phyloP scores from a whole-genome alignment of 2,797 vertebrate species.

The Xenopus petersii region DNA sequence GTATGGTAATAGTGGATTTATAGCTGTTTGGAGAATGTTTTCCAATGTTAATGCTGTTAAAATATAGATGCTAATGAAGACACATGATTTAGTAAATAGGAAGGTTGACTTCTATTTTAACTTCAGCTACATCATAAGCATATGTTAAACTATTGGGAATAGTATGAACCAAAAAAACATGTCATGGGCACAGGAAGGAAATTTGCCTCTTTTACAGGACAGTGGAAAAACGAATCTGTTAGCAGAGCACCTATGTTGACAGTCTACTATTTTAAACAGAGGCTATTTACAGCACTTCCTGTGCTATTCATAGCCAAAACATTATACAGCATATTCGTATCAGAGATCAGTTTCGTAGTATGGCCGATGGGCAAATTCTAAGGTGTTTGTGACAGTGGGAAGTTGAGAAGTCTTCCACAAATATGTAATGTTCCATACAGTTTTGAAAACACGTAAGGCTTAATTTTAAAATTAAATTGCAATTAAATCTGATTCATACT shows the following conservation, averaged over 20 bases:
- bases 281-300: constrained; percentile 46
- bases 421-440: constrained; percentile 32
- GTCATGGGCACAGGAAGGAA: constrained; percentile 7
- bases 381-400: constrained; percentile 41
- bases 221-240: constrained; percentile 37
- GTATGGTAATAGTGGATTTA: too few relatives aligned
- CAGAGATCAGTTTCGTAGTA: constrained; percentile 36
- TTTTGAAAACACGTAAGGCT: constrained; percentile 11
- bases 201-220: constrained; percentile 14
- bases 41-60: too few relatives aligned
- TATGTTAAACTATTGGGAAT: neutral
- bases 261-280: constrained; percentile 32
- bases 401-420: constrained; percentile 38
- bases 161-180: neutral
- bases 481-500: constrained; percentile 2
- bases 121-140: too few relatives aligned
- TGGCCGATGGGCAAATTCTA: constrained; percentile 21
- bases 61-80: too few relatives aligned
- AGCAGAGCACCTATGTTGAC: constrained; percentile 43
- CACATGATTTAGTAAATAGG: too few relatives aligned
- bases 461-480: constrained; percentile 22
- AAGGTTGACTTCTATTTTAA: too few relatives aligned
- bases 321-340: constrained; percentile 20
- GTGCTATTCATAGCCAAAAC: constrained; percentile 39
- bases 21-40: too few relatives aligned